Percentiles rank a stretch among this genome's conserved stretches.
These are phyloP conservation scores for Carlito syrichta DNA, from an alignment of 2,113 vertebrate species.

Conservation along the genomic window DNA sequence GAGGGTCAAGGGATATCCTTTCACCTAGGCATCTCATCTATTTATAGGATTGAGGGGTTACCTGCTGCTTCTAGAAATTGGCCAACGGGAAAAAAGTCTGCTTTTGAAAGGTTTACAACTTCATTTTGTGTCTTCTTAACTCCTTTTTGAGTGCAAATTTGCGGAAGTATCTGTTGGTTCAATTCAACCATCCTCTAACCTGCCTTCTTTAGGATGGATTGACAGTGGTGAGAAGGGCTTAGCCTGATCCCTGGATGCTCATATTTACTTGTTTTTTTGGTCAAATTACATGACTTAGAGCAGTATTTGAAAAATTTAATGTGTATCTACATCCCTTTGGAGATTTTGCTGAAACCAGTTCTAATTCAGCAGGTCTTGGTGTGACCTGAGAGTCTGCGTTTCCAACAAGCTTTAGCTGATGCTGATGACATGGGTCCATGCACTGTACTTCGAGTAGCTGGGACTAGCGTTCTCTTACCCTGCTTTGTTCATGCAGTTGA, in stretches of 20 bases:
- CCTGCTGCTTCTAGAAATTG: background rate
- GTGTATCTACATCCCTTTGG: background rate
- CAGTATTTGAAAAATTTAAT: background rate
- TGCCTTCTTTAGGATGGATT: background rate
- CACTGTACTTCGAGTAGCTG: background rate
- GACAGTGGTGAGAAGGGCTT: background rate
- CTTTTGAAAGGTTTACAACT: background rate
- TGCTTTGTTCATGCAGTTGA: background rate
- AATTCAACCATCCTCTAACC: background rate
- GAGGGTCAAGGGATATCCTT: background rate
- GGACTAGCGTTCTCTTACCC: background rate
- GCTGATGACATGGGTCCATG: too few relatives aligned
- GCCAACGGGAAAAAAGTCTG: background rate
- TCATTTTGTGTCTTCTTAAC: background rate
- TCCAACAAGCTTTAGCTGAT: background rate
- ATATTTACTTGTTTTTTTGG: background rate
- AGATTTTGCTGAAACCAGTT: background rate
- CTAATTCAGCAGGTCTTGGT: background rate
- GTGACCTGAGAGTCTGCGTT: background rate
- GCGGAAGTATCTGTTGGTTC: background rate
- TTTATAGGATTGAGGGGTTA: background rate
- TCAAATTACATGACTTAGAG: background rate
- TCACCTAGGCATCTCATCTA: background rate
- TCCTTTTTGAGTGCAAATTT: background rate
- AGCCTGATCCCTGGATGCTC: background rate